Evolutionary conservation across 2,888 invertebrate genomes (phyloP), one percentile per base, ranked within the genome.

Genomic region (Dolomedes plantarius): DNA sequence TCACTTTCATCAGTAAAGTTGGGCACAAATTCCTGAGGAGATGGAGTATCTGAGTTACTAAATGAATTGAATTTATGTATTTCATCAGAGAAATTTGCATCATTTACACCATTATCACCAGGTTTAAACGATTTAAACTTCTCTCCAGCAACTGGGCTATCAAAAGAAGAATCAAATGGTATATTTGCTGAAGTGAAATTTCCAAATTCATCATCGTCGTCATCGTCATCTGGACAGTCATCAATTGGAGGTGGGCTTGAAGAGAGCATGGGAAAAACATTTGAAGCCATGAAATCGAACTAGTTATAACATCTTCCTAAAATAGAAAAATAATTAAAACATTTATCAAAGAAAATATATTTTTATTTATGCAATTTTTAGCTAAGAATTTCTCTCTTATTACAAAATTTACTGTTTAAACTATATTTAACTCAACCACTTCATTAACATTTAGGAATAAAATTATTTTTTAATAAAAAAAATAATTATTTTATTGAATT

Each of bases 141-240:
- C 7, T 74, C 71, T 7, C 50, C 29, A 28, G 85, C 65, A 39
- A 86, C 64, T 16, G 85, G 85, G 41, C 85, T 86, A n/a, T 86
- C 85, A 50, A 86, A 79, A 5, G 85, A 86, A 28, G 85, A 86
- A 69, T 79, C 85, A 74, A 86, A 79, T 28, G 71, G 65, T 36
- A 78, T 68, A 19, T 77, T 76, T 19, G 86, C 86, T 29, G 88
- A 79, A 11, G 88, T 56, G 32, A 88, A 88, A 77, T 67, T 78
- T 36, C 88, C 88, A 78, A 88, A 88, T 64, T 88, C 88, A 27
- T 88, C 88, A 46, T 87, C 87, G 31, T 88, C 88, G 27, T 87
- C 82, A 23, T 87, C 88, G 68, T 77, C 68, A 29, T 74, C 82
- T 13, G 83, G 76, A 19, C 86, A 86, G 27, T 88, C 88, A 67